Evolutionary conservation across 2,888 invertebrate species (phyloP), one percentile per base, ranked within the genome.

Genomic region (Strigamia crassipes): DNA sequence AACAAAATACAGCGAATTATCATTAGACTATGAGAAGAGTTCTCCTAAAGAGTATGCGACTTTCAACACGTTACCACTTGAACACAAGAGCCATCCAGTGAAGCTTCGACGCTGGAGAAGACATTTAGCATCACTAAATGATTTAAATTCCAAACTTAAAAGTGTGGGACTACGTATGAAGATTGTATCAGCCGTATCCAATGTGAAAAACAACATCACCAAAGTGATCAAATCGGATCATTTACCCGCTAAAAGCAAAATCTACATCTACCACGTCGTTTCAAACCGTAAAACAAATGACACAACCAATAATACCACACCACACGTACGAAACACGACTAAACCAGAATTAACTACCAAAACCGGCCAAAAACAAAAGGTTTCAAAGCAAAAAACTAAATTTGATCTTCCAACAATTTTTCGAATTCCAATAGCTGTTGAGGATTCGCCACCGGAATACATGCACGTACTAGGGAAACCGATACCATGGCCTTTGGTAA

Each of bases 391-490:
- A 78, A 13, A 5, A 21, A 31, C 9, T 38, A 15, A 34, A 12
- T 78, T 13, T 12, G 27, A n/a, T 15, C n/a, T 42, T 13, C 56
- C 81, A 34, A 10, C 81, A 9, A 27, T 81, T 0, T 41, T 61
- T 66, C 56, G 61, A 12, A 81, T 81, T 31, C 81, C 81, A 15
- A 81, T 81, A 31, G 31, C 21, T 21, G 27, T 81, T 31, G 61
- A 61, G 56, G 34, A 81, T 56, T 56, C 81, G 0, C 61, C 81
- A 61, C 66, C 81, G n/a, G 81, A 81, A 18, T 81, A 81, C 66
- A 81, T 81, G 56, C 15, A 81, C 15, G 23, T 81, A 31, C n/a
- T 81, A 4, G 81, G 81, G 18, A 81, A 61, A 61, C 81, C 81
- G 10, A 21, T 81, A 10, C 34, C 80, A 15, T 80, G 80, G 80